Conservation (phyloP, 1,140 invertebrate genomes). For the Phymastichus coffea region DNA sequence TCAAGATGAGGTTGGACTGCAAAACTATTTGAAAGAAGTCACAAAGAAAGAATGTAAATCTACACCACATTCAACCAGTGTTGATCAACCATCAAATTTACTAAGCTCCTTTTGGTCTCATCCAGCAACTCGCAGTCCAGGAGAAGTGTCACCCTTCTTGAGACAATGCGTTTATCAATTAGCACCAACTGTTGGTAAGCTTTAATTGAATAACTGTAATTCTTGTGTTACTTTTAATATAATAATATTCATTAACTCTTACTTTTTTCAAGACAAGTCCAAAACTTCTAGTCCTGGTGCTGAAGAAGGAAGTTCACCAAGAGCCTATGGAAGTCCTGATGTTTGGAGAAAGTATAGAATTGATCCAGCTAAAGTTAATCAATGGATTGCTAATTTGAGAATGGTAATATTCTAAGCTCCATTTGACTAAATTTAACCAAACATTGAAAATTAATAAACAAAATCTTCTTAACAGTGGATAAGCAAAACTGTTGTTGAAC, state of each 20-base stretch:
- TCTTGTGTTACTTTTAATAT: background rate
- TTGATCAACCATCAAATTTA: slow-evolving; percentile 50
- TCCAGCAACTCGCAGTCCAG: slow-evolving; percentile 56
- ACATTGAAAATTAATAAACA: background rate
- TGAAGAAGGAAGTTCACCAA: slow-evolving; percentile 57
- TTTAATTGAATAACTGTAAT: background rate
- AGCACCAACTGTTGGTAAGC: slow-evolving; percentile 56
- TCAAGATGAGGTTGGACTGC: slow-evolving; percentile 42
- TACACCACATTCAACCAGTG: slow-evolving; percentile 34
- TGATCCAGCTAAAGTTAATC: slow-evolving; percentile 62
- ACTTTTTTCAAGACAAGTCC: slow-evolving; percentile 38
- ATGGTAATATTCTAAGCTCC: slow-evolving; percentile 51
- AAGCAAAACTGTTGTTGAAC: slow-evolving; percentile 71
- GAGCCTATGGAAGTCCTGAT: slow-evolving; percentile 52
- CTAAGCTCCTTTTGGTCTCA: slow-evolving; percentile 62
- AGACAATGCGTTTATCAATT: slow-evolving; percentile 60
- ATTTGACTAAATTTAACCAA: background rate
- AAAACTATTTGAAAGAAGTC: slow-evolving; percentile 45
- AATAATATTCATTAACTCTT: background rate
- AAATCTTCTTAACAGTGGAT: slow-evolving; percentile 66
- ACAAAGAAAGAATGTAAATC: slow-evolving; percentile 39
- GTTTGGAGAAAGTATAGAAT: slow-evolving; percentile 64
- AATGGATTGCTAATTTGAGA: slow-evolving; percentile 69
- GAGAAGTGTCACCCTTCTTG: slow-evolving; percentile 58
- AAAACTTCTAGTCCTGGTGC: slow-evolving; percentile 52